Conservation (phyloP, 2,113 vertebrate species). For the Erythrocercus mccallii region DNA sequence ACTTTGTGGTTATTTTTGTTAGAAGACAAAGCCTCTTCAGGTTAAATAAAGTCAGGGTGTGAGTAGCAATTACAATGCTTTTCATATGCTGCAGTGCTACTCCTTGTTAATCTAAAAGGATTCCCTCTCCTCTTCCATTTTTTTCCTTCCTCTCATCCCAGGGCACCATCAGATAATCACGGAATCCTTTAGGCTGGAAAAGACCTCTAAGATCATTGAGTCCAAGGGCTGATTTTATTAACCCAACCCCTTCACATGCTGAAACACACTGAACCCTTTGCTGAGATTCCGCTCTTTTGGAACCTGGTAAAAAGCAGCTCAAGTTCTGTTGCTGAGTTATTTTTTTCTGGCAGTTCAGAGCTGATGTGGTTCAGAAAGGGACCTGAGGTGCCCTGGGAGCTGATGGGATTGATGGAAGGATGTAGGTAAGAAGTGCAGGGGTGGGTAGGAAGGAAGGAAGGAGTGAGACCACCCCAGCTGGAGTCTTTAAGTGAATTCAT, state of each 20-base stretch:
- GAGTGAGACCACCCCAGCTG: not conserved
- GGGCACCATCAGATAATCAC: not conserved
- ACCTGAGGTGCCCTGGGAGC: not conserved
- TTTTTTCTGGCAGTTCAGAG: not conserved
- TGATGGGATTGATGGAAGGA: not conserved
- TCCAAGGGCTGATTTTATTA: not conserved
- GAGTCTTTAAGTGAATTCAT: not conserved
- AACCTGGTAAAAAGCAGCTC: not conserved
- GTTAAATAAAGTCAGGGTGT: not conserved
- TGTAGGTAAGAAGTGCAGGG: not conserved
- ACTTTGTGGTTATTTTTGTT: slow-evolving; percentile 62
- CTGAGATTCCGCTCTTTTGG: not conserved
- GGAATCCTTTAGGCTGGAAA: not conserved
- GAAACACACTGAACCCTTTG: not conserved
- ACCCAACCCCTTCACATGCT: not conserved
- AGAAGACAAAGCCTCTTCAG: slow-evolving; percentile 23
- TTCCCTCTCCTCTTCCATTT: not conserved
- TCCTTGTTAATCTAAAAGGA: not conserved
- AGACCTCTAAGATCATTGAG: not conserved
- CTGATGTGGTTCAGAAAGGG: not conserved
- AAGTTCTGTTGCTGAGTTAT: not conserved
- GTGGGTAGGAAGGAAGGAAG: not conserved
- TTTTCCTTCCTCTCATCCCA: not conserved
- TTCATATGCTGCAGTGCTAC: not conserved
- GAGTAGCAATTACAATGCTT: not conserved